Evolutionary conservation across 2,113 vertebrate genomes (phyloP), one percentile per base, ranked within the genome.

Genomic region (Tychaedon coryphoeus): DNA sequence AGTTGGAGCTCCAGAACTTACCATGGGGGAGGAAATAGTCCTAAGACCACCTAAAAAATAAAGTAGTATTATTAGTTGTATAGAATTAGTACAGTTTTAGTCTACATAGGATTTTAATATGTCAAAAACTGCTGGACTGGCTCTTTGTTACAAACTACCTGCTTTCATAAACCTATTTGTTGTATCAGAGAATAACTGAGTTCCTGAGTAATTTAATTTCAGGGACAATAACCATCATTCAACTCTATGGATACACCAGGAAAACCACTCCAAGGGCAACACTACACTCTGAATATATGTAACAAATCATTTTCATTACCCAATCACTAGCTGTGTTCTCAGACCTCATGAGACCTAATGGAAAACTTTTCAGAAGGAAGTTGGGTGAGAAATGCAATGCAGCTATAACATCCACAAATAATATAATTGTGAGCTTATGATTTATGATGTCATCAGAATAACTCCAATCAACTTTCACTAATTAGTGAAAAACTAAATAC

Each of bases 1-100:
- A 96, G 89, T 96, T 97, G 97, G 96, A 98, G 96, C 96, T 97
- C 96, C 96, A 97, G 92, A 98, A 98, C 95, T 97, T 96, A 97
- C 96, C 96, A 97, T 88, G 95, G 94, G 96, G 96, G 94, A 98
- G 93, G 93, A 97, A 96, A 97, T 94, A 97, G 84, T 97, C 97
- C 88, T 97, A 97, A 97, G 94, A 92, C 87, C 96, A 96, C 91
- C 88, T 97, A 97, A 96, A 97, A 96, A 89, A 97, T 95, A 97
- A 97, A 97, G 95, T 92, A 95, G 87, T 81, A 58, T 82, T 92
- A 95, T 97, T 96, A 97, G 95, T 97, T 96, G 95, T 92, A 53
- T 77, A 86, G 53, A 88, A 96, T 89, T 66, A 95, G 86, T 42
- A 84, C 45, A 94, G 65, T 91, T 95, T 92, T 89, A 67, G 91